Base-by-base conservation (phyloP, 92 coral and sea anemone species). In the Blastomussa wellsi region DNA sequence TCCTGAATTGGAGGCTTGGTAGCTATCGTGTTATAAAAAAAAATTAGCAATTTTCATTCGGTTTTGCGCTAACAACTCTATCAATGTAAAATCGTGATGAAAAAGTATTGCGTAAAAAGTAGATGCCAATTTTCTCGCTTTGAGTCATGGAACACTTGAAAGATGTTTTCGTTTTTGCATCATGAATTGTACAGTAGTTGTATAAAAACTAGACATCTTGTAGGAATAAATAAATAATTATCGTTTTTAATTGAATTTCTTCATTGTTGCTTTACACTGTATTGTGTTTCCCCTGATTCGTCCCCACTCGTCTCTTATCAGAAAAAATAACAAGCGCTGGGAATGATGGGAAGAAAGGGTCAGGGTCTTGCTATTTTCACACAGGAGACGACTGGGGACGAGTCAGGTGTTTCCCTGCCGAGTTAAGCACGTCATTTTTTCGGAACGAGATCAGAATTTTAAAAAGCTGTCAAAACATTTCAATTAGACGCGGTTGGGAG, bases 1-100 rank as follows among this genome's bases (percentile, higher is more conserved):
- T 29, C 78, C 86, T 49, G 69, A 82, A 19, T 24, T 83, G 60
- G 87, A 74, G 28, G 74, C 80, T 39, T 83, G 80, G 87, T 74
- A 29, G 24, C 24, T 41, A 62, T 17, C 41, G 57, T 33, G 15
- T 17, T 12, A 16, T 51, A 28, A 17, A 7, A 72, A 37, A 8
- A 37, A 0, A 0, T 37, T 11, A 37, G 19, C 20, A 32, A 22
- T 13, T 16, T 72, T 51, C 7, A 37, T 72, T 38, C 51, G 26
- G 11, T n/a, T 28, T 74, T 74, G 1, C 57, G 57, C 22, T 17
- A 51, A 14, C 20, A 17, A 51, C 7, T 51, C 22, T 28, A 26
- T 62, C 68, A 2, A 16, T 28, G 31, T n/a, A 72, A 3, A 36
- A 72, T 72, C 29, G 20, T 67, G 5, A 29, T 12, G 44, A 42